Evolutionary conservation across 2,888 invertebrate genomes (phyloP).

Genomic region (Agriotes lineatus): DNA sequence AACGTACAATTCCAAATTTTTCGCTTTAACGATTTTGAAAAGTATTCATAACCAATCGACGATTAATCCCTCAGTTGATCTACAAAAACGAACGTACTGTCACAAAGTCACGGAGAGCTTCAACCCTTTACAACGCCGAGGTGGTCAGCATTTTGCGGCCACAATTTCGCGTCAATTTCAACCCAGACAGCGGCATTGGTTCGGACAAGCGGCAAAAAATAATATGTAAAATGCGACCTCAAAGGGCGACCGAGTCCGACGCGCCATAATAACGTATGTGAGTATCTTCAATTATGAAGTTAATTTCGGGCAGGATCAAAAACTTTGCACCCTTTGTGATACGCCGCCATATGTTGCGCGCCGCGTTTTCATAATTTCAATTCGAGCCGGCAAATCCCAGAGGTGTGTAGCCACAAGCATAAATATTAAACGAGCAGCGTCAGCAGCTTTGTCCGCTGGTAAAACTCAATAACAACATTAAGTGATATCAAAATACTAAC

Average conservation of each 20-base stretch:
- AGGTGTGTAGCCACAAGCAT: conserved; percentile 50
- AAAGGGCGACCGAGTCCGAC: conserved; percentile 18
- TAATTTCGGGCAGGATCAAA: conserved; percentile 46
- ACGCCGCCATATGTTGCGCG: conserved; percentile 42
- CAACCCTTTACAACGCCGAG: neutral
- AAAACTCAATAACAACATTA: conserved; percentile 43
- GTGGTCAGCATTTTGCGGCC: neutral
- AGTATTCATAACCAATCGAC: too few relatives aligned
- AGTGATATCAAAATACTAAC: conserved; percentile 37
- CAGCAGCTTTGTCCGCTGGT: conserved; percentile 44
- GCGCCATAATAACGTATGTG: conserved; percentile 32
- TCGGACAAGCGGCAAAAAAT: conserved; percentile 18
- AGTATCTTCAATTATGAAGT: conserved; percentile 45
- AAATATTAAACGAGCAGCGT: conserved; percentile 55
- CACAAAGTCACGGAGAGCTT: too few relatives aligned
- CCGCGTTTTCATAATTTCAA: conserved; percentile 51
- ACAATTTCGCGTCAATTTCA: neutral
- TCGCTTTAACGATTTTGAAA: too few relatives aligned
- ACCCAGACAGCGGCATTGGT: neutral
- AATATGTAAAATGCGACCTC: conserved; percentile 30
- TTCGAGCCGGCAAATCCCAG: conserved; percentile 47
- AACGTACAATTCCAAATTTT: too few relatives aligned
- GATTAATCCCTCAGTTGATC: too few relatives aligned
- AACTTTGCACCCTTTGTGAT: conserved; percentile 44
- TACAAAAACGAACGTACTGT: too few relatives aligned